Evolutionary conservation across 2,113 vertebrate species (phyloP), one percentile per base, ranked within the genome.

Genomic region (Cavia porcellus): DNA sequence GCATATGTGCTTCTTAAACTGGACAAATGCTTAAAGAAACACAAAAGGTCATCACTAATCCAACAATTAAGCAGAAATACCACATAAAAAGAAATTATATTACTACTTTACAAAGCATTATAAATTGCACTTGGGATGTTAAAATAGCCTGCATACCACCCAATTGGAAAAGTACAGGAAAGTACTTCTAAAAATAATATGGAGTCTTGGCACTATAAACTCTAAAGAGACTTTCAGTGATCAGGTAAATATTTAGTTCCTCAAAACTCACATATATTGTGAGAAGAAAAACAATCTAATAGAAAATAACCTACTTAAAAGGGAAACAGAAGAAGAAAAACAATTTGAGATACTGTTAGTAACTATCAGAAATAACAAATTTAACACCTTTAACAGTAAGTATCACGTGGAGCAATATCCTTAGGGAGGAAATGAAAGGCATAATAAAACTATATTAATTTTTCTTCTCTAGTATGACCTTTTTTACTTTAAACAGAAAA

Each of bases 141-240:
- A 92, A 95, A 88, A 47, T 38, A 94, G 28, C 94, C 86, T 30
- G 6, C 2, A 1, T 75, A 55, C 92, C 86, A 94, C n/a, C 86
- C 50, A 81, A 1, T 74, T 75, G 95, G 47, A 55, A 68, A 97
- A 98, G 95, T n/a, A 96, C 15, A 97, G 32, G 50, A 84, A 95
- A 94, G 7, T 22, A 5, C 64, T 90, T 96, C 45, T 38, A 95
- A 96, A 98, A 97, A 94, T 94, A 28, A 96, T 80, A 30, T 10
- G 85, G 55, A 47, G 32, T 64, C 30, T 86, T 95, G 52, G 50
- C 50, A 83, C 45, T 55, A 17, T 68, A 86, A 96, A 59, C 35
- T 96, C 35, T 57, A 57, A 92, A 77, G 5, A 96, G 24, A 96
- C 86, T 94, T 86, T 70, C 35, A 97, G 94, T 75, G 35, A 95